Evolutionary conservation across 2,888 invertebrate genomes (phyloP), one percentile per base, ranked within the genome.

Genomic region (Prosopocoilus inquinatus): DNA sequence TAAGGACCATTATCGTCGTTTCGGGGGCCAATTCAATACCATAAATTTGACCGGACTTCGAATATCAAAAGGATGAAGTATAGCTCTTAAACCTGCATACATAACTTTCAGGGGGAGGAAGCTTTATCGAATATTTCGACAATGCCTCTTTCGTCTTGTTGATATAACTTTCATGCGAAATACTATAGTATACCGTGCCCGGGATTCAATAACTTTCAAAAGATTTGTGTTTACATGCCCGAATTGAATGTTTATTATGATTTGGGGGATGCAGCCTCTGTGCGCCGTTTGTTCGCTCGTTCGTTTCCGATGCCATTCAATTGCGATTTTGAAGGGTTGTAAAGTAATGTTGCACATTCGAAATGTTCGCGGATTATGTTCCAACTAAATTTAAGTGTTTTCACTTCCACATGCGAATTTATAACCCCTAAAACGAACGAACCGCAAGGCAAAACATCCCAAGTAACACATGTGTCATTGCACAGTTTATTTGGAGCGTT

Each of bases 1-100:
- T 62, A 63, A 63, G 59, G 57, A 57, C 62, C 62, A 58, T 63
- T 63, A 63, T 65, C 59, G 62, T 62, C 65, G 62, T 61, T 62
- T 55, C 58, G 58, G 58, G 58, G 64, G 59, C 60, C 63, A 63
- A 63, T 65, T 64, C 65, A 60, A 63, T 65, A 61, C 57, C 62
- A 63, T 64, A 65, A 65, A 65, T 64, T 65, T 55, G 54, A 50
- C 53, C 59, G 61, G 61, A 63, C 62, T 61, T 51, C 57, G 59
- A 64, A 64, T 63, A 62, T 63, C 62, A 62, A 64, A 63, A 61
- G 61, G 62, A 61, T 60, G 60, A 62, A 60, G 55, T 50, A 50
- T 55, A 50, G 55, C 55, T 55, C 49, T 55, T 55, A 55, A 55
- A 50, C 50, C 50, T 50, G 55, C 50, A 55, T 55, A 55, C 50